phyloP scores from a whole-genome alignment of 2,888 invertebrate species.

The Chloromyia formosa region DNA sequence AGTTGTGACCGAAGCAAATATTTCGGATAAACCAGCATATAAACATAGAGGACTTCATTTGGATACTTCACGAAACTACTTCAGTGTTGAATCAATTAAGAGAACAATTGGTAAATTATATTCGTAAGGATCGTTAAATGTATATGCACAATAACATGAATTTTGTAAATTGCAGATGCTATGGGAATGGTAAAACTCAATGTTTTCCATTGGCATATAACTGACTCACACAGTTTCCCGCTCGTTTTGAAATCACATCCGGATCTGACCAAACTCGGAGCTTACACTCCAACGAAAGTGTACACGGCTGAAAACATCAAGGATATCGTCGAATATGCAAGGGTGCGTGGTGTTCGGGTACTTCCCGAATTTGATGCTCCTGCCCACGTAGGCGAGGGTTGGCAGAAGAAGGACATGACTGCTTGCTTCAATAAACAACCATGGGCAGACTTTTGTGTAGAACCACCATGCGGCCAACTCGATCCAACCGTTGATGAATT shows the following conservation, averaged over 20 bases:
- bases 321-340: conserved; percentile 73
- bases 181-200: conserved; percentile 93
- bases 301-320: conserved; percentile 68
- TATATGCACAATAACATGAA: too few species aligned
- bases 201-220: conserved; percentile 94
- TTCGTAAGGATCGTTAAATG: too few species aligned
- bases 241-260: conserved; percentile 79
- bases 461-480: conserved; percentile 86
- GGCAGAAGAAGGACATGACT: conserved; percentile 76
- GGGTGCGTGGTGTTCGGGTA: conserved; percentile 82
- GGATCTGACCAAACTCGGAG: conserved; percentile 77
- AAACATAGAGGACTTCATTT: conserved; percentile 87
- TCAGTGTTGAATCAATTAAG: conserved; percentile 76
- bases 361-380: conserved; percentile 94
- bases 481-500: conserved; percentile 77
- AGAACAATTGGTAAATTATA: conserved; percentile 70
- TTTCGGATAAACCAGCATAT: conserved; percentile 84
- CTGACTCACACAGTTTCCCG: conserved; percentile 94
- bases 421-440: conserved; percentile 79
- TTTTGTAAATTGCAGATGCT: conserved; percentile 68
- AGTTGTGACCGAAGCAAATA: conserved; percentile 70
- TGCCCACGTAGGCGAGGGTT: conserved; percentile 88
- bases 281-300: conserved; percentile 77
- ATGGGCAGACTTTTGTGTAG: conserved; percentile 77
- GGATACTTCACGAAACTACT: conserved; percentile 91